Conservation (phyloP, 1,140 invertebrate genomes). For the Achatina immaculata region DNA sequence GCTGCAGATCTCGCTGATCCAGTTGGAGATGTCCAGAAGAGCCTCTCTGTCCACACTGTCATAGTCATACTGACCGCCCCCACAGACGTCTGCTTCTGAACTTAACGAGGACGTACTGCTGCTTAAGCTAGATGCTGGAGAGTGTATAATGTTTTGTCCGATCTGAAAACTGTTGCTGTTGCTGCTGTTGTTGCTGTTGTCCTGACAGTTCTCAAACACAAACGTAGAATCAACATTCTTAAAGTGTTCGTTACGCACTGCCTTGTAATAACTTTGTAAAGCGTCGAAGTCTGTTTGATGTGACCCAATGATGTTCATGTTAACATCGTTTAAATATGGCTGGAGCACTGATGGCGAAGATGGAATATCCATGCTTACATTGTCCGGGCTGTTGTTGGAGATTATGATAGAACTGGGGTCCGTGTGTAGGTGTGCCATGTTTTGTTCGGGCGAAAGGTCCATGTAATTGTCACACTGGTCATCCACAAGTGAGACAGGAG, state of each 20-base stretch:
- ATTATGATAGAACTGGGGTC: neutral
- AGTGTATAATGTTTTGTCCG: constrained; percentile 30
- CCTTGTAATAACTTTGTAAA: constrained; percentile 29
- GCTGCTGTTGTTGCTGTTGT: neutral
- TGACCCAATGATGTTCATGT: constrained; percentile 32
- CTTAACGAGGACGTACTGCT: neutral
- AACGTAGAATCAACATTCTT: constrained; percentile 7
- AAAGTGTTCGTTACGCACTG: constrained; percentile 25
- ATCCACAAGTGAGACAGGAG: constrained; percentile 13
- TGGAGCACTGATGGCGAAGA: constrained; percentile 3
- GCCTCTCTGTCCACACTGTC: constrained; percentile 37
- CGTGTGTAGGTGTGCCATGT: neutral
- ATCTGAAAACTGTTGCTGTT: neutral
- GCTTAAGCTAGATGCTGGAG: constrained; percentile 31
- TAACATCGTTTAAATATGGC: constrained; percentile 12
- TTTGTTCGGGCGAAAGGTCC: constrained; percentile 2
- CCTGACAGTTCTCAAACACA: neutral
- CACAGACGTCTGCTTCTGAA: constrained; percentile 21
- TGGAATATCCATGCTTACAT: neutral
- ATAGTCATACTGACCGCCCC: constrained; percentile 28
- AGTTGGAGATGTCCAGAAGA: constrained; percentile 44
- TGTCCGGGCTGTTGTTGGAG: neutral
- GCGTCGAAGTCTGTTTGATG: constrained; percentile 9
- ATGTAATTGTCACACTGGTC: constrained; percentile 16
- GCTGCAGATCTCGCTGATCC: constrained; percentile 47